Evolutionary conservation across 2,113 vertebrate species (phyloP), one percentile per base, ranked within the genome.

Genomic region (Baryphthengus martii): DNA sequence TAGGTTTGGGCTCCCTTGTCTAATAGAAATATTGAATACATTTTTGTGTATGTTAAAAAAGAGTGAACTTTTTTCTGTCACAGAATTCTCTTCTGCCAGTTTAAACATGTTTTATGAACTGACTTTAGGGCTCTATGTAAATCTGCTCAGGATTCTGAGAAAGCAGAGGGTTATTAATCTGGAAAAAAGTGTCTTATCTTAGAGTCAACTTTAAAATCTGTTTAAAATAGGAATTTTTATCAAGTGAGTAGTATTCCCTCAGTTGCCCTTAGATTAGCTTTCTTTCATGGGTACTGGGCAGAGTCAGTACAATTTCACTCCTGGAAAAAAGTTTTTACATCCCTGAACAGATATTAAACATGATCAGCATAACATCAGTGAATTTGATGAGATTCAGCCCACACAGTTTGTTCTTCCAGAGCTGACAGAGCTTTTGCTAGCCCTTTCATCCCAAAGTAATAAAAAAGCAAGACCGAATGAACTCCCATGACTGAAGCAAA

Each of bases 311-410:
- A 85, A 55, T 79, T 94, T 97, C 74, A 89, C 49, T 97, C 66
- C 53, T 66, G 66, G n/a, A 85, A 79, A 89, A 87, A 88, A 82
- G 28, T 89, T 96, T 95, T 94, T 70, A 82, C 78, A 71, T 95
- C 87, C 74, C 87, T 74, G 93, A 96, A 73, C 81, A 96, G 93
- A 89, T 83, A 96, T 95, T 91, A 96, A 85, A 95, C 87, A 94
- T 80, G 78, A 95, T 95, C 94, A 95, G 81, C 81, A 89, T 89
- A 96, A 93, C 74, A 88, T 94, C 78, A 83, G 78, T 93, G 63
- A 87, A 92, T 95, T 52, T 94, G 66, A 85, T 55, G 53, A 95
- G 89, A 95, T 82, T 85, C 88, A 95, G 40, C 95, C 94, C 87
- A 94, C 91, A 88, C 67, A 76, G 81, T 88, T 93, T 91, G 81